Evolutionary conservation across 1,140 invertebrate genomes (phyloP).

Genomic region (Temnothorax nylanderi): DNA sequence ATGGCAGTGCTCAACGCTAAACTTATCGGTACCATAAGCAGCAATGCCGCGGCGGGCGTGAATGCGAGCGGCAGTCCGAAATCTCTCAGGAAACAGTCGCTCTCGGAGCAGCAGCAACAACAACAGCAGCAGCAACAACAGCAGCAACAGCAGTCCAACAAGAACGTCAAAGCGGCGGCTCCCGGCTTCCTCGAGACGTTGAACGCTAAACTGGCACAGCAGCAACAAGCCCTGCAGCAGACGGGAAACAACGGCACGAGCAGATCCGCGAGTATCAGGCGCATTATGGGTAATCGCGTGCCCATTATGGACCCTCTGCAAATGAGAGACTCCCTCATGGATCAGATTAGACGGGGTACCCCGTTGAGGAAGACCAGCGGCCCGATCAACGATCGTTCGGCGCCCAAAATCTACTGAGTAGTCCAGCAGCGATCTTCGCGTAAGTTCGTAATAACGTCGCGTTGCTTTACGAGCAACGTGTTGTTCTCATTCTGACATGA

Average conservation of each 20-base stretch:
- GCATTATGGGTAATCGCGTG: constrained; percentile 86
- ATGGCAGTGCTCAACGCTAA: constrained; percentile 91
- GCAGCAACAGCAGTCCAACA: constrained; percentile 74
- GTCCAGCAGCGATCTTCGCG: constrained; percentile 41
- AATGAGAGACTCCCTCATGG: constrained; percentile 91
- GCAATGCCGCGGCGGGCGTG: constrained; percentile 73
- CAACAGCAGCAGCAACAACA: constrained; percentile 40
- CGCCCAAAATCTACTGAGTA: constrained; percentile 89
- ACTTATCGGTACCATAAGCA: constrained; percentile 85
- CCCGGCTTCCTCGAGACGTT: constrained; percentile 90
- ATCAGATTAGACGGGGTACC: constrained; percentile 95
- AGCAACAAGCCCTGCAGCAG: constrained; percentile 81
- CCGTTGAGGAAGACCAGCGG: constrained; percentile 90
- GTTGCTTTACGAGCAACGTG: background rate
- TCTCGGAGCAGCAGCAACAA: constrained; percentile 45
- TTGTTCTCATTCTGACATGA: background rate
- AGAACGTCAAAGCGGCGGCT: constrained; percentile 82
- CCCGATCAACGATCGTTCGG: constrained; percentile 88
- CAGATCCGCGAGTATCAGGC: constrained; percentile 90
- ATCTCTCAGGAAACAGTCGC: constrained; percentile 74
- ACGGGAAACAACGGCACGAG: constrained; percentile 85
- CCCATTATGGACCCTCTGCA: constrained; percentile 86
- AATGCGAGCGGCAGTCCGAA: constrained; percentile 82
- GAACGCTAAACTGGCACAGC: constrained; percentile 90
- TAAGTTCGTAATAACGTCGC: constrained; percentile 47